A percentile compares a stretch with the other conserved stretches of the same genome.
These are phyloP conservation scores for Holacanthus passer DNA, from an alignment of 2,113 vertebrate species.

Conservation along the genomic window DNA sequence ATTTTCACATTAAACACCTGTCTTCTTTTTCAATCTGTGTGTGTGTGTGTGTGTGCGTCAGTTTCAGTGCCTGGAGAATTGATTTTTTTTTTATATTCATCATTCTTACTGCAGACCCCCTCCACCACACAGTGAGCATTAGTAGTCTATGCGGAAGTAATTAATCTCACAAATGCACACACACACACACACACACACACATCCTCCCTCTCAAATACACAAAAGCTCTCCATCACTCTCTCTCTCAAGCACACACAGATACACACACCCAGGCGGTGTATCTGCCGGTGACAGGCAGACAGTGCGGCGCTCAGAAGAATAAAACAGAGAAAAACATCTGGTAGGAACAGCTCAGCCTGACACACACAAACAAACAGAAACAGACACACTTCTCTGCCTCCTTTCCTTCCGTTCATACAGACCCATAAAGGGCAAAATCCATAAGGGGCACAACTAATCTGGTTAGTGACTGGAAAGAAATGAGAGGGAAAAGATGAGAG, in stretches of 20 bases:
- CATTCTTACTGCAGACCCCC: slow-evolving; percentile 28
- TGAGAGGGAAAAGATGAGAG: slow-evolving; percentile 50
- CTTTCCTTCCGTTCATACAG: slow-evolving; percentile 64
- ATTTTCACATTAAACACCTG: slow-evolving; percentile 33
- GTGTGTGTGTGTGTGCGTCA: background rate
- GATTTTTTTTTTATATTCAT: slow-evolving; percentile 40
- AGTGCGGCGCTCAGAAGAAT: slow-evolving; percentile 66
- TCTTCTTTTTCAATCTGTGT: background rate
- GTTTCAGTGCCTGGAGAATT: slow-evolving; percentile 25
- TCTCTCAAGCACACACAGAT: slow-evolving; percentile 19
- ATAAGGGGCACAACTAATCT: slow-evolving; percentile 74
- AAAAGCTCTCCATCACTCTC: slow-evolving; percentile 39
- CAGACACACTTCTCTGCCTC: slow-evolving; percentile 34
- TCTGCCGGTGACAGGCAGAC: slow-evolving; percentile 78
- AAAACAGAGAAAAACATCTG: slow-evolving; percentile 79
- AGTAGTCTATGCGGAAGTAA: slow-evolving; percentile 55
- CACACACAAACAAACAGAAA: slow-evolving; percentile 38
- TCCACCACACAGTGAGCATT: slow-evolving; percentile 44
- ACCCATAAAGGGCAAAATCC: slow-evolving; percentile 75
- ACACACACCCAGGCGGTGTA: slow-evolving; percentile 46
- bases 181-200: slow-evolving; percentile 35
- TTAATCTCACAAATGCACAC: slow-evolving; percentile 56
- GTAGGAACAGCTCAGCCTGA: slow-evolving; percentile 67
- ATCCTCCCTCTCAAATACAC: slow-evolving; percentile 45
- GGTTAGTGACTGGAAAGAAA: slow-evolving; percentile 72